Conservation (phyloP, 2,113 vertebrate species). For the Tretioscincus oriximinensis region DNA sequence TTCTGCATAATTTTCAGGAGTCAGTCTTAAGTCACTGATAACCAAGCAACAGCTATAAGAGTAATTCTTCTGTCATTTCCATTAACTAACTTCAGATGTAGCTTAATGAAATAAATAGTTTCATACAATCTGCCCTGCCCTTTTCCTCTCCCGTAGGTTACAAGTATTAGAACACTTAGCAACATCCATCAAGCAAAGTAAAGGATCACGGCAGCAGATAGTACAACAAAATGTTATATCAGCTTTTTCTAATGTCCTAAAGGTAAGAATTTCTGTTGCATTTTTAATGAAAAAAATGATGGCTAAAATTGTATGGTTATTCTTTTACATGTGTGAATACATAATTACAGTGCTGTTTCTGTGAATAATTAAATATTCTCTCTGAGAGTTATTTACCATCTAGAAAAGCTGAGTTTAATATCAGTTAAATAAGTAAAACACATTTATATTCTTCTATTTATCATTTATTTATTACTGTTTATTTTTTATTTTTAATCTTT, state of each 20-base stretch:
- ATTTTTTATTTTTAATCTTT: not conserved
- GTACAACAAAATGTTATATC: constrained; percentile 82
- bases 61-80: no score
- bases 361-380: not conserved
- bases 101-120: not conserved
- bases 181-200: constrained; percentile 83
- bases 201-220: constrained; percentile 84
- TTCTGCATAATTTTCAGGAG: no score
- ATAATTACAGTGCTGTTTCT: not conserved
- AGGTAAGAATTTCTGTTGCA: constrained; percentile 72
- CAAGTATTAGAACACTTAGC: constrained; percentile 85
- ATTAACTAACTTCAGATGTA: not conserved
- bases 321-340: not conserved
- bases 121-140: not conserved
- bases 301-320: not conserved
- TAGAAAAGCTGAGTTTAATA: not conserved
- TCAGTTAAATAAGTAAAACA: not conserved
- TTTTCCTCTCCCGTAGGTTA: constrained; percentile 69
- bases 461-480: not conserved
- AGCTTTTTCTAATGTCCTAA: constrained; percentile 85
- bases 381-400: not conserved
- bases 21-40: no score
- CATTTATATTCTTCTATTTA: not conserved
- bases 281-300: not conserved
- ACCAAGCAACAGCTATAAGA: no score